Percentiles rank a stretch among this genome's conserved stretches.
Conservation (phyloP, 2,113 vertebrate species). For the Struthidea cinerea region DNA sequence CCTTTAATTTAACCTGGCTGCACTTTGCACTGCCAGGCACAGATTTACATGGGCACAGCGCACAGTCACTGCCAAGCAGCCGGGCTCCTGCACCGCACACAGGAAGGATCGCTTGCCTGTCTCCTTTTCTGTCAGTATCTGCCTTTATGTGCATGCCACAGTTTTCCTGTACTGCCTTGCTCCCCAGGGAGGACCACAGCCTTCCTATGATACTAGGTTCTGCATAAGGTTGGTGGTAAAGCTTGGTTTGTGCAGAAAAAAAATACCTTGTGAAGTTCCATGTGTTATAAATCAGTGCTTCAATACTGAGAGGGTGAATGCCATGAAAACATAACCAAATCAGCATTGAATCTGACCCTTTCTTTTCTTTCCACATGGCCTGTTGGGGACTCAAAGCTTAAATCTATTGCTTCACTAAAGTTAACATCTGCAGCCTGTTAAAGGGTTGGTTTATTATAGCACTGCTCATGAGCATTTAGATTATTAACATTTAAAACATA, state of each 20-base stretch:
- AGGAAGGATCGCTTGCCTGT: neutral
- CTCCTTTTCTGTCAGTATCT: neutral
- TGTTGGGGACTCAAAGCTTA: neutral
- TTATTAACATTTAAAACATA: neutral
- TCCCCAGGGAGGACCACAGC: neutral
- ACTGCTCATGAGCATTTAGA: neutral
- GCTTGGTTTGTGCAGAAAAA: neutral
- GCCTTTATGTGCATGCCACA: neutral
- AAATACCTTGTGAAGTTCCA: neutral
- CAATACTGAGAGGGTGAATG: fast-evolving
- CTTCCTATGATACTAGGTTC: fast-evolving
- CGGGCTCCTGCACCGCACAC: fast-evolving
- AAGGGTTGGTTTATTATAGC: neutral
- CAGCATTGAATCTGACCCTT: neutral
- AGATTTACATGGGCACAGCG: neutral
- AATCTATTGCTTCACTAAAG: neutral
- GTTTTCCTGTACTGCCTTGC: neutral
- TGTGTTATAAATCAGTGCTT: neutral
- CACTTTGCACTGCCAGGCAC: neutral
- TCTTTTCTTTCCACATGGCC: neutral
- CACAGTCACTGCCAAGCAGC: neutral
- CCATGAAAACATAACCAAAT: neutral
- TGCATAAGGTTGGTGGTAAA: neutral
- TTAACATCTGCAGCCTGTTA: neutral
- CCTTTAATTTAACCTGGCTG: neutral